phyloP scores from a whole-genome alignment of 2,797 vertebrate genomes.

The Champsocephalus esox region DNA sequence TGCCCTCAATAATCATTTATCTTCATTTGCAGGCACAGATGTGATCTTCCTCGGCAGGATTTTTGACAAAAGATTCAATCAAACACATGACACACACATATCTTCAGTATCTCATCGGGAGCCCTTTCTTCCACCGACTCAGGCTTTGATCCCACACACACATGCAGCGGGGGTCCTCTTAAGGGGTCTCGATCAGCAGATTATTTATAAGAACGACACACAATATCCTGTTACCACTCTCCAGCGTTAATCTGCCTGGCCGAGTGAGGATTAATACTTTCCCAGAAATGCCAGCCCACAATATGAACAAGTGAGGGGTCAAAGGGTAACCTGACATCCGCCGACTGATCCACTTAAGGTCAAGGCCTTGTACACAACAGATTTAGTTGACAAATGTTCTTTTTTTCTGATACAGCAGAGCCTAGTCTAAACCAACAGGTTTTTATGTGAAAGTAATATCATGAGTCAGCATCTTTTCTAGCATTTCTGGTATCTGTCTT shows the following conservation, averaged over 20 bases:
- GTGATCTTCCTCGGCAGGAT: not conserved
- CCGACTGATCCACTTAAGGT: constrained; percentile 32
- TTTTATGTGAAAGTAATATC: not conserved
- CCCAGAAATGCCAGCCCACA: constrained; percentile 47
- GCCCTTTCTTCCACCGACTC: constrained; percentile 14
- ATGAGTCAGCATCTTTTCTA: too few relatives aligned
- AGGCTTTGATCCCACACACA: constrained; percentile 37
- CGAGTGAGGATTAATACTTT: constrained; percentile 51
- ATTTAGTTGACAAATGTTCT: constrained; percentile 22
- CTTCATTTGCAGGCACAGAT: constrained; percentile 28
- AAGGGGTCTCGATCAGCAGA: constrained; percentile 50
- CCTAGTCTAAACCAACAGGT: not conserved
- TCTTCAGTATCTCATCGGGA: constrained; percentile 34
- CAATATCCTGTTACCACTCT: constrained; percentile 48
- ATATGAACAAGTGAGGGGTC: constrained; percentile 37
- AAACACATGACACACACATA: constrained; percentile 23
- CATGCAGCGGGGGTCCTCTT: constrained; percentile 41
- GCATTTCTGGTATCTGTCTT: too few relatives aligned
- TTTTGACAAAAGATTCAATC: constrained; percentile 15
- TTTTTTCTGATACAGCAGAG: not conserved
- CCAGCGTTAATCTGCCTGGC: constrained; percentile 55
- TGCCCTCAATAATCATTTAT: constrained; percentile 20
- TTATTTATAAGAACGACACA: constrained; percentile 57
- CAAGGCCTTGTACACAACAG: not conserved
- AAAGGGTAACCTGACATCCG: constrained; percentile 34